Conservation (phyloP, 2,888 invertebrate species). For the Timandra comae region DNA sequence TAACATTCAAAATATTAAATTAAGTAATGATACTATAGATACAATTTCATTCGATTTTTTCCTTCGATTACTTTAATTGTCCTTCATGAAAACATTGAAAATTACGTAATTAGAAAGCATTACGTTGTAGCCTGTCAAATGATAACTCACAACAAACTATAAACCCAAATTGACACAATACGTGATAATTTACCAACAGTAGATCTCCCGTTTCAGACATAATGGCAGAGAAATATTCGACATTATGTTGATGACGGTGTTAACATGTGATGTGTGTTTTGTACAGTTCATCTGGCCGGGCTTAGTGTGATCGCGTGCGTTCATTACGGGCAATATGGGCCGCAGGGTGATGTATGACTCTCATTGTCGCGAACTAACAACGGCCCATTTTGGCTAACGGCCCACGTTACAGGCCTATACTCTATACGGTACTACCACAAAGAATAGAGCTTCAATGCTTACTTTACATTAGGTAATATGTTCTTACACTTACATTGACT, state of each 20-base stretch:
- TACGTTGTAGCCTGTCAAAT: no score
- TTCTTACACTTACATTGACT: no score
- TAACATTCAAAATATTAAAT: no score
- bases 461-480: no score
- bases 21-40: no score
- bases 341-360: conserved; percentile 51
- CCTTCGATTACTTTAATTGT: no score
- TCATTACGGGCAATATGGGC: conserved; percentile 39
- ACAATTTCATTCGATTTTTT: no score
- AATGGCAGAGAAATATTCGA: conserved; percentile 12
- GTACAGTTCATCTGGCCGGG: conserved; percentile 33
- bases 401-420: conserved; percentile 47
- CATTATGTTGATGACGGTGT: conserved; percentile 37
- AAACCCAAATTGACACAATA: no score
- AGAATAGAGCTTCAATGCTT: conserved; percentile 11
- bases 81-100: no score
- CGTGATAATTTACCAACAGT: no score
- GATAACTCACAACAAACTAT: no score
- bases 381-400: conserved; percentile 60
- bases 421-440: conserved; percentile 22
- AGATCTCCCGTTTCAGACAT: background rate
- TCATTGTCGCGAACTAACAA: conserved; percentile 66
- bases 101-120: no score
- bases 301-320: conserved; percentile 34
- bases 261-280: conserved; percentile 28